Evolutionary conservation across 2,797 vertebrate genomes (phyloP).

Genomic region (Pogoniulus pusillus): DNA sequence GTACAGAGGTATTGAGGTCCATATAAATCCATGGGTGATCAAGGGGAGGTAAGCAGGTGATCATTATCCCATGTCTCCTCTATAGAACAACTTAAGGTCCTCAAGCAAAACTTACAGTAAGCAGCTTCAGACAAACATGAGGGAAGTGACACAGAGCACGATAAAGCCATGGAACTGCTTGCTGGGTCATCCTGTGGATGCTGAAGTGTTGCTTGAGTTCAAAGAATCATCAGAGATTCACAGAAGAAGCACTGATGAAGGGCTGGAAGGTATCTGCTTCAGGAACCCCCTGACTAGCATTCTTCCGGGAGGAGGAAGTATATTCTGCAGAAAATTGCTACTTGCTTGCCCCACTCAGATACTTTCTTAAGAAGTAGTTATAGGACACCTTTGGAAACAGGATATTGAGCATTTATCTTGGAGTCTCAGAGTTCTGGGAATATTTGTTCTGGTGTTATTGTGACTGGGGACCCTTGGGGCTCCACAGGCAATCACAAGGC

Average conservation of each 20-base stretch:
- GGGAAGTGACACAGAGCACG: neutral
- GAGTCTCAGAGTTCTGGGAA: neutral
- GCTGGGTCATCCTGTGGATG: neutral
- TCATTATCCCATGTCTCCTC: neutral
- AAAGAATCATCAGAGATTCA: neutral
- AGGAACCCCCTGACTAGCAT: neutral
- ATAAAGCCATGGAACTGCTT: neutral
- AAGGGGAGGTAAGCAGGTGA: neutral
- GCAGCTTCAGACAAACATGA: neutral
- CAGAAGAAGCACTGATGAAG: neutral
- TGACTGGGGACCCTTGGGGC: neutral
- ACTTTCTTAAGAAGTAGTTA: neutral
- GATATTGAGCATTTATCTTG: neutral
- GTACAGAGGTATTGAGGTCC: neutral
- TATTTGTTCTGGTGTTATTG: neutral
- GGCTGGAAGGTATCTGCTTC: neutral
- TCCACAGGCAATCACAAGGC: neutral
- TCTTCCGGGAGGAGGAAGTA: neutral
- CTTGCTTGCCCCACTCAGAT: neutral
- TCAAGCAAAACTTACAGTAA: neutral
- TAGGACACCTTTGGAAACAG: neutral
- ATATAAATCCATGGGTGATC: neutral
- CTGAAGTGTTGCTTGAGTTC: neutral
- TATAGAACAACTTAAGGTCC: neutral
- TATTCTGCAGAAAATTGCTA: neutral